A percentile compares a stretch with the other conserved stretches of the same genome.
phyloP scores from a whole-genome alignment of 1,140 invertebrate genomes.

The Ceratitis capitata region DNA sequence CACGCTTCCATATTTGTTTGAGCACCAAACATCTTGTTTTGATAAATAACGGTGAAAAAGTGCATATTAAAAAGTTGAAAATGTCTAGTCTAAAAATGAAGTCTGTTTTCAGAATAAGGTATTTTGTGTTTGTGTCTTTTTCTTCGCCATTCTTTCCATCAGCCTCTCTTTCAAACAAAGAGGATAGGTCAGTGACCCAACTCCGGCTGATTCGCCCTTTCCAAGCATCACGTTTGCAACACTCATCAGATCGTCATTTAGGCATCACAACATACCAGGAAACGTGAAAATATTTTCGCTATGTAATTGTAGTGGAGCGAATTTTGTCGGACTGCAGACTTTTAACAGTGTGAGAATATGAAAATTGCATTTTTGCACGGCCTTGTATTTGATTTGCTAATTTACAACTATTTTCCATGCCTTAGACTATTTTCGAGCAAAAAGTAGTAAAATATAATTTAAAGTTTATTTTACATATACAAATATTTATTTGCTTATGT shows the following conservation, averaged over 20 bases:
- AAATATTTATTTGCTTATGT: neutral
- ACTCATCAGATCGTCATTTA: no score
- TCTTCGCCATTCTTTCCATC: neutral
- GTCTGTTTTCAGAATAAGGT: no score
- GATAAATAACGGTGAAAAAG: no score
- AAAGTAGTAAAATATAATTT: neutral
- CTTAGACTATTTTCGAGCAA: neutral
- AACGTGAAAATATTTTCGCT: neutral
- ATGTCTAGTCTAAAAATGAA: no score
- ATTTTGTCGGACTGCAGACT: neutral
- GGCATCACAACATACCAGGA: neutral
- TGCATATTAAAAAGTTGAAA: no score
- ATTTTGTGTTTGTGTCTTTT: no score
- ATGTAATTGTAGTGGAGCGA: neutral
- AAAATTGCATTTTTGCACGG: neutral
- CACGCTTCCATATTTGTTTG: no score
- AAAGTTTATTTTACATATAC: neutral
- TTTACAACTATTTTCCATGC: neutral
- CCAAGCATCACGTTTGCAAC: neutral
- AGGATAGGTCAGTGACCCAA: no score
- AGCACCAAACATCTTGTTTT: no score
- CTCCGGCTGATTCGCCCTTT: no score
- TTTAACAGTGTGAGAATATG: no score
- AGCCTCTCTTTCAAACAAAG: neutral
- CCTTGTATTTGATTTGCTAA: neutral